These are phyloP conservation scores for Syndactyla subalaris DNA, from an alignment of 2,797 vertebrate genomes.

Conservation along the genomic window DNA sequence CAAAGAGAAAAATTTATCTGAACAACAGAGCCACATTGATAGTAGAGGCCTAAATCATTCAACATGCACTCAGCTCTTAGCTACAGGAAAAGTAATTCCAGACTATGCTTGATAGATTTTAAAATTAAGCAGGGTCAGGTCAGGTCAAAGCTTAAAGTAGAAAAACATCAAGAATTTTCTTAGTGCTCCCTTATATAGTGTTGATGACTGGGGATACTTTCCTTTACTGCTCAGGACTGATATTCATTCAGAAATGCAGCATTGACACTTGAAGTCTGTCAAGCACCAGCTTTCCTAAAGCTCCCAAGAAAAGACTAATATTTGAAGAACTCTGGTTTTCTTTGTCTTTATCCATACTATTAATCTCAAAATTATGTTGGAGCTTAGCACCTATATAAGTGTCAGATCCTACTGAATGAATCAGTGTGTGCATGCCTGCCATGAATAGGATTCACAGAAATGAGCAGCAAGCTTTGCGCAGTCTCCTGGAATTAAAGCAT, in stretches of 20 bases:
- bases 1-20: background rate
- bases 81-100: background rate
- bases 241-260: background rate
- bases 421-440: rapidly evolving
- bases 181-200: background rate
- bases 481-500: background rate
- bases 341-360: background rate
- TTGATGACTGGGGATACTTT: background rate
- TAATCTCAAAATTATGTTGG: background rate
- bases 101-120: background rate
- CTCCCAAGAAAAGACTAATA: background rate
- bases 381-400: background rate
- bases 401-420: background rate
- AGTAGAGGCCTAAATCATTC: background rate
- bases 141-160: constrained; percentile 23
- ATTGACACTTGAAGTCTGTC: background rate
- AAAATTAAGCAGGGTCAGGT: constrained; percentile 26
- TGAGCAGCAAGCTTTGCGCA: background rate
- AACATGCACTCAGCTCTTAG: background rate
- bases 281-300: background rate
- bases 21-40: background rate
- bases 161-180: constrained; percentile 6
- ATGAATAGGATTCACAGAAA: background rate
- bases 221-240: background rate
- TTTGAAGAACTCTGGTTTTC: background rate